phyloP scores from a whole-genome alignment of 2,888 invertebrate species.

The Beris morrisii region DNA sequence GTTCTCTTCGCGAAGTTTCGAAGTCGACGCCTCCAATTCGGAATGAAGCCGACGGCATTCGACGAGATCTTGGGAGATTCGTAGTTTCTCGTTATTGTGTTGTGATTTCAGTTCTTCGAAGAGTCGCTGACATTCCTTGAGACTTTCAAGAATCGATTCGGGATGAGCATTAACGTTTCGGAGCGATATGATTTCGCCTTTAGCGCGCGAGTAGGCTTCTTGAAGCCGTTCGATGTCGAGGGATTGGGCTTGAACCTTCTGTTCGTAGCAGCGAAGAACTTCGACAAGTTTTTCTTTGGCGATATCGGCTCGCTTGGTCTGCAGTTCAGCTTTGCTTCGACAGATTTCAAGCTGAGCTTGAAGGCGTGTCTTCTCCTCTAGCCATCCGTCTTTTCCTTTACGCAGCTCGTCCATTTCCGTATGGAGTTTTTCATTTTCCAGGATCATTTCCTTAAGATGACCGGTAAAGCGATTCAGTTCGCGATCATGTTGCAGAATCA shows the following conservation, averaged over 20 bases:
- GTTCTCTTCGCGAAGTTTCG: conserved; percentile 41
- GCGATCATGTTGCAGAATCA: conserved; percentile 69
- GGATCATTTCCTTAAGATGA: conserved; percentile 69
- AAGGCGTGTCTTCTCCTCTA: conserved; percentile 53
- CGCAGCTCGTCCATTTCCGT: conserved; percentile 59
- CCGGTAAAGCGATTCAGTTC: conserved; percentile 72
- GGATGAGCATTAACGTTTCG: conserved; percentile 47
- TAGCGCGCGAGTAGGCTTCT: conserved; percentile 52
- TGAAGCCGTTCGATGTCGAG: conserved; percentile 54
- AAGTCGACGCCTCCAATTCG: conserved; percentile 34
- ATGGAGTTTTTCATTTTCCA: conserved; percentile 69
- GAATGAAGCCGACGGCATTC: conserved; percentile 40
- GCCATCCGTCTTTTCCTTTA: conserved; percentile 55
- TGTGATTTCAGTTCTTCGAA: conserved; percentile 75
- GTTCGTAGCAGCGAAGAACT: conserved; percentile 72
- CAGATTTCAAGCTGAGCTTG: conserved; percentile 52
- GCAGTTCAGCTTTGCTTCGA: conserved; percentile 53
- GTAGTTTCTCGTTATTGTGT: conserved; percentile 69
- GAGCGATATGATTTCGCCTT: conserved; percentile 49
- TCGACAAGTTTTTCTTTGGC: conserved; percentile 75
- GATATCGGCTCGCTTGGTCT: conserved; percentile 65
- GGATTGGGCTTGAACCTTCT: conserved; percentile 62
- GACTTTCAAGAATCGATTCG: conserved; percentile 58
- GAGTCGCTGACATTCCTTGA: conserved; percentile 74
- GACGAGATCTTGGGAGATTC: conserved; percentile 54